Conservation (phyloP, 2,113 vertebrate species). For the Zapornia atra region DNA sequence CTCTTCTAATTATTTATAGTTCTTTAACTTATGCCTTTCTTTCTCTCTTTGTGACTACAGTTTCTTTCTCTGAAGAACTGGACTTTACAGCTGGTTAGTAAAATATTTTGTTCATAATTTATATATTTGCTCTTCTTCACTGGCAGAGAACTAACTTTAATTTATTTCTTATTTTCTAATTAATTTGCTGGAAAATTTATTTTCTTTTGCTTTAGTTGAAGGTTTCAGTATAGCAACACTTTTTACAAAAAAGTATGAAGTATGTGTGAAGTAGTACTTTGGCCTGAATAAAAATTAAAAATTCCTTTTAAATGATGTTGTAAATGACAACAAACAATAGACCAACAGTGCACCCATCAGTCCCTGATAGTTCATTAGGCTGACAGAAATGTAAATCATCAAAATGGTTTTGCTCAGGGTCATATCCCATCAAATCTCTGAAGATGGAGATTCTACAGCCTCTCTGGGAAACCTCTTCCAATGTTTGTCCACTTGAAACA, state of each 20-base stretch:
- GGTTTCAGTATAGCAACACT: not conserved
- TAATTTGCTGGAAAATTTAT: not conserved
- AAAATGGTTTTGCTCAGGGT: not conserved
- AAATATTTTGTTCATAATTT: not conserved
- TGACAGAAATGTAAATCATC: not conserved
- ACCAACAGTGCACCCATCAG: no score
- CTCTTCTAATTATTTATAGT: not conserved
- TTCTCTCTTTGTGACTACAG: slow-evolving; percentile 70
- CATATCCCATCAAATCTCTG: not conserved
- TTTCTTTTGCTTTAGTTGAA: not conserved
- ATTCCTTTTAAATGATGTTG: not conserved
- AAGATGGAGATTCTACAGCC: not conserved
- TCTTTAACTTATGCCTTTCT: not conserved
- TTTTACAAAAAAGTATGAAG: not conserved
- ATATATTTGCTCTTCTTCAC: not conserved
- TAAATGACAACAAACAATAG: not conserved
- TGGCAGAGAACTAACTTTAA: not conserved
- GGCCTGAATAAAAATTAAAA: not conserved
- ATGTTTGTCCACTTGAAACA: not conserved
- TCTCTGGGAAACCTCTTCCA: not conserved
- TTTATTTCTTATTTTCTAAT: not conserved
- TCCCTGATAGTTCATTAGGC: not conserved
- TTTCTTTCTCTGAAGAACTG: slow-evolving; percentile 96
- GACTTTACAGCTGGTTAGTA: slow-evolving; percentile 92
- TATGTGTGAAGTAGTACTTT: not conserved